Conservation (phyloP, 2,888 invertebrate genomes). For the Watsonalla cultraria region DNA sequence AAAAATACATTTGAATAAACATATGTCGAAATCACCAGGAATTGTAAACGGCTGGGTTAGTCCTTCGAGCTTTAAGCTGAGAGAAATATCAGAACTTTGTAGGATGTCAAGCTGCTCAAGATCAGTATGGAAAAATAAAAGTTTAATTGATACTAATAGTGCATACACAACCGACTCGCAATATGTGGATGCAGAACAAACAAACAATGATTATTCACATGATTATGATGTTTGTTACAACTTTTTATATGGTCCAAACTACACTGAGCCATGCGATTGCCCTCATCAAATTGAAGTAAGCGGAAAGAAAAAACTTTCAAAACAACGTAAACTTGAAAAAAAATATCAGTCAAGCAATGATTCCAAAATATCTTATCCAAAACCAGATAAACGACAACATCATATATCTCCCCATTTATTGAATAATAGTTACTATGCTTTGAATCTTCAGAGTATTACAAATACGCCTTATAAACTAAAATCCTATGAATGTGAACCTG, state of each 20-base stretch:
- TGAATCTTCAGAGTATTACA: not conserved
- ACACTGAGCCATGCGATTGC: not conserved
- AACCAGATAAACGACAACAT: not conserved
- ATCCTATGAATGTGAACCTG: conserved; percentile 12
- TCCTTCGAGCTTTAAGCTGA: not conserved
- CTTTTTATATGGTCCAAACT: not conserved
- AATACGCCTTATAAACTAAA: conserved; percentile 2
- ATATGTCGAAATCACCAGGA: not conserved
- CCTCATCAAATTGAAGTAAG: not conserved
- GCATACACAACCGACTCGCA: not conserved
- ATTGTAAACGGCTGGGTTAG: not conserved
- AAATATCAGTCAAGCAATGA: not conserved
- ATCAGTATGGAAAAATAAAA: not conserved
- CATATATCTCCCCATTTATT: not conserved
- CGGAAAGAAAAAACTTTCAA: not conserved
- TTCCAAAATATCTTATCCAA: not conserved
- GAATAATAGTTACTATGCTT: not conserved
- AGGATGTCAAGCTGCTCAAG: not conserved
- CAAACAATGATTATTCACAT: not conserved
- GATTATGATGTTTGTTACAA: not conserved
- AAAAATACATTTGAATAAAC: too few species aligned
- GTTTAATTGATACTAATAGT: not conserved
- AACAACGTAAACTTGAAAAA: not conserved
- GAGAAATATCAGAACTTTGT: not conserved
- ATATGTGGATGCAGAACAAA: not conserved